These are phyloP conservation scores for Malacosoma neustria DNA, from an alignment of 2,888 invertebrate genomes.

Conservation along the genomic window DNA sequence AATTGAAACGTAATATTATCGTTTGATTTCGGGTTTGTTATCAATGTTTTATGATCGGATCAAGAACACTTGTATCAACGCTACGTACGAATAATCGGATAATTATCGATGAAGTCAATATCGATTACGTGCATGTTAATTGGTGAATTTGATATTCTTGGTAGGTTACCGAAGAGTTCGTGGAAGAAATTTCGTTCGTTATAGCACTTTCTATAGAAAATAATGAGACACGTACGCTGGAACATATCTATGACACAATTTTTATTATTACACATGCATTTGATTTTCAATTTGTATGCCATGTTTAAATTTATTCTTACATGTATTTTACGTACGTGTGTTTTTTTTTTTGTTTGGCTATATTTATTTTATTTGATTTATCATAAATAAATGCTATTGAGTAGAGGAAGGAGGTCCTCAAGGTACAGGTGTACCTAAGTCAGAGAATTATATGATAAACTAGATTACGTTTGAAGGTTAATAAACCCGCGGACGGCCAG, in stretches of 20 bases:
- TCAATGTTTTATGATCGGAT: constrained; percentile 43
- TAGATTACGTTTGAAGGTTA: too few relatives aligned
- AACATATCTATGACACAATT: not conserved
- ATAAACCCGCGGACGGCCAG: too few relatives aligned
- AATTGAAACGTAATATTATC: constrained; percentile 70
- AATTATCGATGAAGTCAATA: constrained; percentile 45
- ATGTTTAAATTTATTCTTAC: not conserved
- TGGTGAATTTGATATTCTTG: constrained; percentile 33
- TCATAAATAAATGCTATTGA: too few relatives aligned
- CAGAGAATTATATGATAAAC: too few relatives aligned
- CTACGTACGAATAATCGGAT: constrained; percentile 23
- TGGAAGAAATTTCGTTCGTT: not conserved
- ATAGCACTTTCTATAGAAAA: not conserved
- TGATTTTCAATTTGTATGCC: not conserved
- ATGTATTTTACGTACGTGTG: too few relatives aligned
- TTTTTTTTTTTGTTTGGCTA: too few relatives aligned
- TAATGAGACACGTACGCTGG: not conserved
- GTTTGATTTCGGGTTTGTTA: constrained; percentile 56
- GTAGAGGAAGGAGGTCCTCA: too few relatives aligned
- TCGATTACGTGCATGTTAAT: constrained; percentile 55
- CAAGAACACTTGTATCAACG: constrained; percentile 24
- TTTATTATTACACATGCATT: not conserved
- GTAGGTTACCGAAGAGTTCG: constrained; percentile 3
- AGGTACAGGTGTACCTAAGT: too few relatives aligned
- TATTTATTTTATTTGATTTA: too few relatives aligned